Conservation (phyloP, 2,888 invertebrate species). For the Agapostemon virescens region DNA sequence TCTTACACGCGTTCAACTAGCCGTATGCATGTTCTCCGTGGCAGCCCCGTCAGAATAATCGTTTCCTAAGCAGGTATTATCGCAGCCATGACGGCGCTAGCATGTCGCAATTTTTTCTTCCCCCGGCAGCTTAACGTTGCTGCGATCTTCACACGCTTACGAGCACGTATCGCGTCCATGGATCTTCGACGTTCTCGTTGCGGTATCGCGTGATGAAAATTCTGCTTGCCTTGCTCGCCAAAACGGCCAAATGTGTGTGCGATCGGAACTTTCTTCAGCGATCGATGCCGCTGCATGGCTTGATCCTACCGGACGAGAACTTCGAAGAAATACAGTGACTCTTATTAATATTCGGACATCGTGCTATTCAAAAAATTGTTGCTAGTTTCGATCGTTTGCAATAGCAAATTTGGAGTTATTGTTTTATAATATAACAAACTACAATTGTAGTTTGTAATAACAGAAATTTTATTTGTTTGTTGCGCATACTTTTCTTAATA, state of each 20-base stretch:
- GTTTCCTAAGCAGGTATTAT: constrained; percentile 62
- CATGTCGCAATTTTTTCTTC: constrained; percentile 63
- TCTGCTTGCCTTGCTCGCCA: constrained; percentile 11
- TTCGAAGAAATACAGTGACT: no score
- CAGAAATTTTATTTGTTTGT: no score
- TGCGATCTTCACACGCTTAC: constrained; percentile 61
- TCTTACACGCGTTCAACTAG: constrained; percentile 58
- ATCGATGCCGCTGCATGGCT: constrained; percentile 8
- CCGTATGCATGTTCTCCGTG: constrained; percentile 51
- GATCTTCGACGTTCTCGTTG: constrained; percentile 56
- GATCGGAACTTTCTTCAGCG: neutral
- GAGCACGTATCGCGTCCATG: constrained; percentile 50
- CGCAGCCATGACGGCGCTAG: constrained; percentile 63
- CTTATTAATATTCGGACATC: no score
- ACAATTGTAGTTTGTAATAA: no score
- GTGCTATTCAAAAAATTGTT: no score
- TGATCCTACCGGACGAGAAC: neutral
- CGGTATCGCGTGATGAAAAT: constrained; percentile 44
- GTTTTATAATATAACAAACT: no score
- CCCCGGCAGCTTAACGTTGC: constrained; percentile 54
- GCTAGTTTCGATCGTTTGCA: no score
- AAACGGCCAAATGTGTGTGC: neutral
- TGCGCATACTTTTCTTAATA: no score
- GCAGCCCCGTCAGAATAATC: constrained; percentile 56
- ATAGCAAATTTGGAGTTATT: no score